Base-by-base conservation (phyloP, 2,113 vertebrate species). In the Melanerpes formicivorus region DNA sequence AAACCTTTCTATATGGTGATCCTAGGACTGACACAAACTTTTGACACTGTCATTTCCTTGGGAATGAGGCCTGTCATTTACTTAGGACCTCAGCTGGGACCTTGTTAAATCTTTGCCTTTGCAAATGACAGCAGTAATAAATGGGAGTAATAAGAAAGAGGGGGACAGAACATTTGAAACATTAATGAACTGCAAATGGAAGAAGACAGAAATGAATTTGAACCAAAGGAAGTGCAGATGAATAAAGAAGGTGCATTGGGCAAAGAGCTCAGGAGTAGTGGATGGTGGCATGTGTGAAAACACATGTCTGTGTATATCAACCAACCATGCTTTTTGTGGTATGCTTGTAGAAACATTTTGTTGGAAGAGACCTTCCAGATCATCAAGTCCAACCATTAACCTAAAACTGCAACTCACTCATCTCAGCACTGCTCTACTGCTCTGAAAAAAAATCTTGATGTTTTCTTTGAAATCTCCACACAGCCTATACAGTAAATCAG, bases 271-370 rank as follows among this genome's bases (percentile, higher is more conserved):
- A 58, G 22, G 60, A 5, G 18, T 5, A 76, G 30, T 17, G 17
- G 8, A 7, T 5, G 56, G 32, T 21, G 75, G 3, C 10, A 64
- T 17, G 64, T 9, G 10, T 58, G 27, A 32, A 76, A 86, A 7
- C 32, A 54, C 4, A 29, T 44, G 26, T 25, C 3, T 56, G 13
- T 58, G 8, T 37, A 4, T 25, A 67, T 77, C 30, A 66, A 70
- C 60, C 7, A 40, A 50, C 34, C 5, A 11, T 1, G 0, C 0
- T 26, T 58, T 65, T 54, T 34, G 10, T 62, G 9, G 2, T 40
- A 37, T 26, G 17, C 65, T 19, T 23, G 80, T 6, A 56, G 27
- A 30, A 56, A 30, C 55, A 17, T 18, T 30, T 56, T 16, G 6
- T 56, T 56, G 55, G 55, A 56, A 56, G 27, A 56, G 27, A 56